Conservation (phyloP, 2,888 invertebrate genomes). For the Stratiomys singularior region DNA sequence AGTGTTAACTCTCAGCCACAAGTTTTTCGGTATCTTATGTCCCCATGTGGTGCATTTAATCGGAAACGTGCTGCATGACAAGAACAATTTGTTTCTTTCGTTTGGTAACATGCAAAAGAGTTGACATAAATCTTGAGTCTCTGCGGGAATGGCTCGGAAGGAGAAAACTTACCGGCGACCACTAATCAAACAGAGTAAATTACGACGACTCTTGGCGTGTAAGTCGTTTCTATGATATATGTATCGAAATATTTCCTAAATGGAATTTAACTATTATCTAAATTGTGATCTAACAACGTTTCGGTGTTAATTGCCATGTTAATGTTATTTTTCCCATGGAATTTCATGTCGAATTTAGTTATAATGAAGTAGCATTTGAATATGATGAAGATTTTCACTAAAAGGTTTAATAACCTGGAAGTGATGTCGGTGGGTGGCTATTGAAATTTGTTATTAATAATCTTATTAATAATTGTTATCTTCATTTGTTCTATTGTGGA, state of each 20-base stretch:
- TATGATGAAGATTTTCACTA: neutral
- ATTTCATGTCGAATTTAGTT: neutral
- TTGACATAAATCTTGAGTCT: neutral
- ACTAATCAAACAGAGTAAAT: no score
- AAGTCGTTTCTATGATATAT: neutral
- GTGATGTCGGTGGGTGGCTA: neutral
- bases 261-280: neutral
- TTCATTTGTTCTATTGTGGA: constrained; percentile 1
- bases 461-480: neutral
- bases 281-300: constrained; percentile 27
- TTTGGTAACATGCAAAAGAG: constrained; percentile 1
- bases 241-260: neutral
- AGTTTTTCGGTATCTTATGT: neutral
- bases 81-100: neutral
- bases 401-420: neutral
- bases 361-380: neutral
- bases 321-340: constrained; percentile 11
- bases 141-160: no score
- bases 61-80: constrained; percentile 18
- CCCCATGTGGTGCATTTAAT: constrained; percentile 18
- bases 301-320: constrained; percentile 15
- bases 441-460: no score
- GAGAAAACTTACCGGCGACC: no score
- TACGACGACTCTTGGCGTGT: no score
- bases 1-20: neutral